Base-by-base conservation (phyloP, 1,140 invertebrate genomes). In the Aphaenogaster floridana region DNA sequence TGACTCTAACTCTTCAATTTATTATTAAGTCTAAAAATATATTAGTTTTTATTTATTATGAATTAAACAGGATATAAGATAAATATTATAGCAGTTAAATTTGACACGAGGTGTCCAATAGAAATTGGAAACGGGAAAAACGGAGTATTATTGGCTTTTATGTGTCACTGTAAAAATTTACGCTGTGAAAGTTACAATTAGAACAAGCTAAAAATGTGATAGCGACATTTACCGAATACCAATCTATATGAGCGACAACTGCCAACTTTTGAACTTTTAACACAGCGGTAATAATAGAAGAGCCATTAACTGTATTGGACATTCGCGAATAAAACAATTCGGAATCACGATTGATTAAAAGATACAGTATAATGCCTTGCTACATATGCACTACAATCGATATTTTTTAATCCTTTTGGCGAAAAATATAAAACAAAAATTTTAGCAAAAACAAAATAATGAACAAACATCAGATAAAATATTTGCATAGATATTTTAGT, bases 251-350 rank as follows among this genome's bases (percentile, higher is more conserved):
- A 45, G 13, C 21, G 17, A 36, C 57, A 36, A 11, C 59, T 78
- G 76, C 15, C 76, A 64, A 48, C 11, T 45, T 48, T 28, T 6
- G 3, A 48, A 64, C 42, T 78, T 78, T 64, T 78, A 77, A 59
- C 74, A 9, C 3, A 50, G 3, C 2, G 28, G n/a, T 77, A 61
- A 77, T 77, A 28, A 77, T 64, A 9, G 9, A 78, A 78, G 76
- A 48, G 13, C 57, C 42, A 64, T 78, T 78, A 78, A 17, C 57
- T 11, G 2, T 64, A 54, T 48, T 78, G 28, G 5, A 57, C 34
- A 28, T 39, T 66, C 34, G 7, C 45, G 17, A 45, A 78, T 74
- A 45, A 63, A 78, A 63, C 42, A 78, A 63, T 63, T 61, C 4
- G 5, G 15, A 78, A 45, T 78, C 39, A 45, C 28, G 11, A 45